phyloP scores from a whole-genome alignment of 2,797 vertebrate genomes.

The Arvicola amphibius region DNA sequence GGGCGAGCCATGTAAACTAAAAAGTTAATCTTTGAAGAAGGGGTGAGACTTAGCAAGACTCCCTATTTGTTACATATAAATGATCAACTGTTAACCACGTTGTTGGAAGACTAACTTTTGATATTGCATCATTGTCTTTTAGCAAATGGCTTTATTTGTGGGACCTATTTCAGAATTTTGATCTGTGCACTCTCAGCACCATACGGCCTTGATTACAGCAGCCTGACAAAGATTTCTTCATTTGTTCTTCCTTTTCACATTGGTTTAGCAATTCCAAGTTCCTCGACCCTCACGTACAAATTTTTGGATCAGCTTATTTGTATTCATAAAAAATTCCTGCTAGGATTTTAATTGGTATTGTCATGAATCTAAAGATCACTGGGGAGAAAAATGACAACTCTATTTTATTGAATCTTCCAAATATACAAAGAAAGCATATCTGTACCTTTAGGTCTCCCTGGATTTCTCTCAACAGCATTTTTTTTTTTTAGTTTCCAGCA shows the following conservation, averaged over 20 bases:
- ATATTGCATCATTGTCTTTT: constrained; percentile 34
- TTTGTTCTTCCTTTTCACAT: constrained; percentile 40
- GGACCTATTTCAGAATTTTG: constrained; percentile 19
- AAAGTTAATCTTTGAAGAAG: constrained; percentile 34
- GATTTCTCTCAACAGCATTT: neutral
- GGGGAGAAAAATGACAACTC: constrained; percentile 38
- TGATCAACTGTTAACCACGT: neutral
- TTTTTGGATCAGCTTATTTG: constrained; percentile 21
- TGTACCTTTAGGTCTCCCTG: constrained; percentile 30
- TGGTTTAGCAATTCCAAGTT: constrained; percentile 11
- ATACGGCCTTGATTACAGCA: constrained; percentile 9
- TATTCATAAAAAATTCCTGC: constrained; percentile 35
- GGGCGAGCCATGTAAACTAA: constrained; percentile 9
- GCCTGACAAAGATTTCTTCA: constrained; percentile 41
- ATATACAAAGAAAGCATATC: constrained; percentile 21
- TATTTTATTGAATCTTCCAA: constrained; percentile 49
- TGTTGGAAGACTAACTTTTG: constrained; percentile 32
- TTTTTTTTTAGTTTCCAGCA: constrained; percentile 4
- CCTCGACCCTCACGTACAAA: constrained; percentile 24
- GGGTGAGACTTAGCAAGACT: neutral
- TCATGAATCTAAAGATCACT: constrained; percentile 31
- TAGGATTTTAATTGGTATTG: constrained; percentile 47
- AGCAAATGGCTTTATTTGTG: constrained; percentile 26
- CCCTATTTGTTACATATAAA: neutral
- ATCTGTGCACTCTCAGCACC: neutral